Base-by-base conservation (phyloP, 2,888 invertebrate genomes). In the Microctonus brassicae region DNA sequence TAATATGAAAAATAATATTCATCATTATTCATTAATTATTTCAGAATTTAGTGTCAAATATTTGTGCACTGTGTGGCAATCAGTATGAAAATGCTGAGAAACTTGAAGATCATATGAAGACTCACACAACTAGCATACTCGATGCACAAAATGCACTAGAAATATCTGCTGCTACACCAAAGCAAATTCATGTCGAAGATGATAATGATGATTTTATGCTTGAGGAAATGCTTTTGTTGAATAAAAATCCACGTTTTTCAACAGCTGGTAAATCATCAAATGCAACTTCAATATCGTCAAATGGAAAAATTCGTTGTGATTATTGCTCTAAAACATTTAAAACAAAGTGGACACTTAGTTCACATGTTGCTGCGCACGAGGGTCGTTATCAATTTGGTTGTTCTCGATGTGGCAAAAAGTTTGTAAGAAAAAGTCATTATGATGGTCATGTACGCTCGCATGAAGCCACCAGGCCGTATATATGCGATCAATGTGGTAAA, bases 401-500 rank as follows among this genome's bases (percentile, higher is more conserved):
- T 76, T 81, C 83, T 22, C 84, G 84, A 29, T 88, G 88, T 70
- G 87, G 86, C 17, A 88, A 88, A 61, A 84, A 84, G 70, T 88
- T 88, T 62, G 86, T 88, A 0, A 77, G 88, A 1, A 87, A 88
- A 69, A 87, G 87, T 24, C 88, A 88, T 62, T 88, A 86, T 62
- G 86, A 88, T 66, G 84, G 87, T 0, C 88, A 88, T 67, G 80
- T 87, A 13, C 81, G 86, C 7, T 85, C 87, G 0, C 88, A 88
- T 69, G 86, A 88, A 42, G 85, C 86, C 1, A 83, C 86, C 0
- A 77, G 88, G 11, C 88, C 88, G 0, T 88, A 83, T 67, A 82
- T 84, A 1, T 88, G 88, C 74, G 85, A 87, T 24, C 83, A 84
- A 34, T 88, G 88, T 60, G 87, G 87, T 10, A 83, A 86, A 73